Evolutionary conservation across 2,888 invertebrate genomes (phyloP), one percentile per base, ranked within the genome.

Genomic region (Axea sp.): DNA sequence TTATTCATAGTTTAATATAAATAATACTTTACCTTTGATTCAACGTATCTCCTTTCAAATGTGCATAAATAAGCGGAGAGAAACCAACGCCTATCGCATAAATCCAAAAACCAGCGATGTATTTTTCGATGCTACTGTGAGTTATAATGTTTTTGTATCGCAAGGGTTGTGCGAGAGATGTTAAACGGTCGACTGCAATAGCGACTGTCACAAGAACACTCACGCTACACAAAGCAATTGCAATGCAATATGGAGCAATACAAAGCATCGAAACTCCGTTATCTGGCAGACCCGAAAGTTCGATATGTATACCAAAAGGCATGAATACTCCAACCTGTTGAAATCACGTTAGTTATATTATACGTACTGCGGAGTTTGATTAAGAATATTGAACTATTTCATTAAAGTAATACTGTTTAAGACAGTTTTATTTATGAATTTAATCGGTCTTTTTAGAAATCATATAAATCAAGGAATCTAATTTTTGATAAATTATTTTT

Each of bases 121-220:
- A 90, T 65, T 90, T 85, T 76, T 90, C 90, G 53, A 91, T 90
- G 68, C 90, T 90, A 47, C 90, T 89, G 81, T 90, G 90, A 0
- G 92, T 92, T 75, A 92, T 91, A 72, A 92, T 89, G 82, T 91
- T 91, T 79, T 91, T 91, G 84, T 92, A 92, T 47, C 91, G 87
- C 41, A 92, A 86, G 0, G 92, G 92, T 68, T 91, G 90, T 1
- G 91, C 90, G 12, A 92, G 87, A 1, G 91, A 91, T 0, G 91
- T 91, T 77, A 91, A 89, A 47, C 92, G 85, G 80, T 92, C 92
- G 19, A 91, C 89, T 0, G 92, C 91, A 49, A 92, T 91, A 12
- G 91, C 91, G 0, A 91, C 90, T 80, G 91, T 90, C 39, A 91
- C 90, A 49, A 92, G 83, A 33, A 92, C 89, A 64, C 90, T 91